These are phyloP conservation scores for Poecilia wingei DNA, from an alignment of 2,797 vertebrate genomes.

Conservation along the genomic window DNA sequence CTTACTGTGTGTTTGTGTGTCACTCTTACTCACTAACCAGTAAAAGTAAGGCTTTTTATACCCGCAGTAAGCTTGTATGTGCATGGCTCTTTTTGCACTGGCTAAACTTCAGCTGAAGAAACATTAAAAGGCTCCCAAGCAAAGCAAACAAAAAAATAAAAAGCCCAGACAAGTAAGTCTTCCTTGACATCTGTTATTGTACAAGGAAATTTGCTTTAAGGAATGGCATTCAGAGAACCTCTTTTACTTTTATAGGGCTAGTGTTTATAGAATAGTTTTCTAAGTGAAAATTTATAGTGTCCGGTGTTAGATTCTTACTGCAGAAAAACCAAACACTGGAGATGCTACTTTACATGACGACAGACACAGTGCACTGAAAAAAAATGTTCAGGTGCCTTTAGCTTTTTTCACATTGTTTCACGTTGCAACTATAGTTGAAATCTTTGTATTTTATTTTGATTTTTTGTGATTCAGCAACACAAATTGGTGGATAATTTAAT, in stretches of 20 bases:
- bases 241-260: conserved; percentile 55
- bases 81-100: conserved; percentile 39
- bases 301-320: conserved; percentile 44
- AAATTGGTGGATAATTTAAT: background rate
- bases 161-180: conserved; percentile 60
- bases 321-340: conserved; percentile 38
- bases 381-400: background rate
- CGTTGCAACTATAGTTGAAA: background rate
- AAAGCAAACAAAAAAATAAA: conserved; percentile 51
- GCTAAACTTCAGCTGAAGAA: conserved; percentile 45
- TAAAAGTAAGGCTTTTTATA: conserved; percentile 75
- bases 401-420: background rate
- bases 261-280: conserved; percentile 43
- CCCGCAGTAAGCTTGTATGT: conserved; percentile 61
- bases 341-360: conserved; percentile 27
- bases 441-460: background rate
- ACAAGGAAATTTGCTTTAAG: conserved; percentile 60
- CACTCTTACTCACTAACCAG: conserved; percentile 51
- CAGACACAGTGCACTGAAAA: conserved; percentile 3
- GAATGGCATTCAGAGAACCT: conserved; percentile 62
- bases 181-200: conserved; percentile 66
- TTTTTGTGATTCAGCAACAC: background rate
- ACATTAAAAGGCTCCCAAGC: conserved; percentile 54
- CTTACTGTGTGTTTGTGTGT: conserved; percentile 43
- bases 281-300: conserved; percentile 38